Conservation (phyloP, 1,140 invertebrate species). For the Lanistes nyassanus region DNA sequence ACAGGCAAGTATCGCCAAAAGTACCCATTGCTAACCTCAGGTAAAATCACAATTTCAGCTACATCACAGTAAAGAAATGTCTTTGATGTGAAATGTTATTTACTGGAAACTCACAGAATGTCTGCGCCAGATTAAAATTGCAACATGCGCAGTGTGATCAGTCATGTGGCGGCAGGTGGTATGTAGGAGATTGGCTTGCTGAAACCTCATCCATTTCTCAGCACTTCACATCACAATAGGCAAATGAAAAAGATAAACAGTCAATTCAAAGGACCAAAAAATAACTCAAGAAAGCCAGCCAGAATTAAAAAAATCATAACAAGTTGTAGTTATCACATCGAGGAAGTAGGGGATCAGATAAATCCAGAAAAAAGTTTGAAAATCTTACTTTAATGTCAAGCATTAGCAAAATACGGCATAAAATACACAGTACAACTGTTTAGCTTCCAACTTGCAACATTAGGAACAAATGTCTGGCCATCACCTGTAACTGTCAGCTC, state of each 20-base stretch:
- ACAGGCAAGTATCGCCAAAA: no score
- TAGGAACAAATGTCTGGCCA: not conserved
- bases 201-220: slow-evolving; percentile 15
- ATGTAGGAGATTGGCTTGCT: slow-evolving; percentile 20
- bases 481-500: slow-evolving; percentile 44
- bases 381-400: not conserved
- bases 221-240: slow-evolving; percentile 5
- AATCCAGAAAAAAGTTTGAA: no score
- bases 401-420: not conserved
- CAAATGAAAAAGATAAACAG: no score
- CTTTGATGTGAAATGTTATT: no score
- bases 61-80: no score
- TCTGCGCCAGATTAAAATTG: slow-evolving; percentile 14
- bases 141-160: not conserved
- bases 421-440: no score
- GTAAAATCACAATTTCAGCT: no score
- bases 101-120: slow-evolving; percentile 15
- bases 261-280: no score
- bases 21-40: no score
- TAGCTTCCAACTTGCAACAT: no score
- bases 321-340: not conserved
- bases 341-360: no score
- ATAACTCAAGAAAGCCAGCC: no score
- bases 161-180: slow-evolving; percentile 10
- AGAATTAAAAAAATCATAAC: not conserved